Evolutionary conservation across 2,888 invertebrate genomes (phyloP).

Genomic region (Chouioia cunea): DNA sequence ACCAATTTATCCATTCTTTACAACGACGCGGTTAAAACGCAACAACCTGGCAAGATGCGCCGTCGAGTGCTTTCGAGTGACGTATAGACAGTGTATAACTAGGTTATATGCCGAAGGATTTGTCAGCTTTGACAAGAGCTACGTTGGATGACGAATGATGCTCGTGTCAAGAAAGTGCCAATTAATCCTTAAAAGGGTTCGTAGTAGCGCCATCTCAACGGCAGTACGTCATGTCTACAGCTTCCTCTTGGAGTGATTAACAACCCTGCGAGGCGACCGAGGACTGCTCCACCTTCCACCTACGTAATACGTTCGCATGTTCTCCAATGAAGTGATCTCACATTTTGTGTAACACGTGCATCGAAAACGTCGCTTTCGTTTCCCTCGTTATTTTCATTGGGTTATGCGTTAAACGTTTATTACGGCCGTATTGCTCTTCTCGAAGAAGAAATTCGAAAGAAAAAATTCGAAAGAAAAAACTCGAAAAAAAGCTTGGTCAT

Average conservation of each 20-base stretch:
- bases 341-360: too few species aligned
- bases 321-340: too few species aligned
- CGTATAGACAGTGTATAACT: neutral
- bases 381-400: too few species aligned
- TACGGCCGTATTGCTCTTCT: too few species aligned
- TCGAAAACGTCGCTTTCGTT: too few species aligned
- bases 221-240: slow-evolving; percentile 55
- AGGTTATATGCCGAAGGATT: slow-evolving; percentile 28
- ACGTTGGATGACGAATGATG: slow-evolving; percentile 50
- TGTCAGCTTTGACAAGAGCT: slow-evolving; percentile 50
- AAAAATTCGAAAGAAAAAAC: too few species aligned
- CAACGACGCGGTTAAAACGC: too few species aligned
- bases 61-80: neutral
- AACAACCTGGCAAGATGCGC: too few species aligned
- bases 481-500: neutral
- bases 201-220: slow-evolving; percentile 35
- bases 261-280: slow-evolving; percentile 42
- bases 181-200: slow-evolving; percentile 54
- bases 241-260: slow-evolving; percentile 56
- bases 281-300: neutral
- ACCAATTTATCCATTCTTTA: too few species aligned
- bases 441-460: too few species aligned
- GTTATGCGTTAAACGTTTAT: too few species aligned
- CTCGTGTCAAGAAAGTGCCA: slow-evolving; percentile 48
- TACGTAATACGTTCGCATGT: too few species aligned